phyloP scores from a whole-genome alignment of 2,113 vertebrate species.

The Callocephalon fimbriatum region DNA sequence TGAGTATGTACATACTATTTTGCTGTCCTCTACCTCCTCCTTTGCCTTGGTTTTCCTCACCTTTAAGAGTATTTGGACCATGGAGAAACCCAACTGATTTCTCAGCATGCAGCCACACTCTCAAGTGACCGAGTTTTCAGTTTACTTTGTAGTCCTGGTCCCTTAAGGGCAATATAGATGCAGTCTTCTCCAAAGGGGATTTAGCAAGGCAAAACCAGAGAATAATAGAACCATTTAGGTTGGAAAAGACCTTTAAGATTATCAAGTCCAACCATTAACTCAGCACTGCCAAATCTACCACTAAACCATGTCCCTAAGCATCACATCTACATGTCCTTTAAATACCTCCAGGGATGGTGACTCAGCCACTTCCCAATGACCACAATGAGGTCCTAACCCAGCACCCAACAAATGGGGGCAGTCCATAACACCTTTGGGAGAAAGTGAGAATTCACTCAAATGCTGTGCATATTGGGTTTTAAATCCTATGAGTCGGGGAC shows the following conservation, averaged over 20 bases:
- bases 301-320: no score
- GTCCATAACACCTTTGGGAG: neutral
- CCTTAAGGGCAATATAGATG: neutral
- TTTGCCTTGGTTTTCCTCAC: neutral
- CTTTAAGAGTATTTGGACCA: neutral
- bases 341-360: neutral
- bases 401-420: rapidly evolving
- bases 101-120: neutral
- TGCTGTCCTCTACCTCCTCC: neutral
- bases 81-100: neutral
- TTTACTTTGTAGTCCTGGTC: neutral
- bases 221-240: neutral
- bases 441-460: neutral
- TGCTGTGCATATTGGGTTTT: neutral
- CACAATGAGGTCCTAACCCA: neutral
- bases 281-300: neutral
- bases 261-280: rapidly evolving
- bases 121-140: neutral
- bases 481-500: rapidly evolving
- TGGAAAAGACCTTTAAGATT: neutral
- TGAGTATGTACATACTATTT: rapidly evolving
- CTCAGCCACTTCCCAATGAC: neutral
- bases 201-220: neutral
- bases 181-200: neutral
- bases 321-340: rapidly evolving